These are phyloP conservation scores for Leptobrachium leishanense DNA, from an alignment of 2,113 vertebrate genomes.

Conservation along the genomic window DNA sequence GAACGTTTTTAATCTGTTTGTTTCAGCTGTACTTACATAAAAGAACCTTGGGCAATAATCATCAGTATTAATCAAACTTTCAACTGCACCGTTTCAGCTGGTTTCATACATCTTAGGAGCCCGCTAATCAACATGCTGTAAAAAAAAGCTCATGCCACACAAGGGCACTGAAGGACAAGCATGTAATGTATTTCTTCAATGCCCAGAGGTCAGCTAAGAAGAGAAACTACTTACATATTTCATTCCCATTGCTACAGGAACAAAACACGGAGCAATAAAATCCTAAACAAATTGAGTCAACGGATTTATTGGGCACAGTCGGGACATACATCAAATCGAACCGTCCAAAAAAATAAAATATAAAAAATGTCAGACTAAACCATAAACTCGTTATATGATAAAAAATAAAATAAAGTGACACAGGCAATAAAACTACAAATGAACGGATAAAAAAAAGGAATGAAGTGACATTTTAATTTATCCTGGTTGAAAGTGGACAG, in stretches of 20 bases:
- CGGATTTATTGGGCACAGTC: slow-evolving; percentile 7
- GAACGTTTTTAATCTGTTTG: background rate
- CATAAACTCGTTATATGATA: background rate
- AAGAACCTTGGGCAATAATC: background rate
- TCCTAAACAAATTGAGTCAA: background rate
- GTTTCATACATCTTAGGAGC: slow-evolving; percentile 6
- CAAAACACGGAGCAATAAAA: slow-evolving; percentile 10
- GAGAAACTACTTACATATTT: background rate
- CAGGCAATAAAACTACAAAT: slow-evolving; percentile 13
- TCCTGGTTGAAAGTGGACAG: too few species aligned
- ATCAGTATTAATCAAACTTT: slow-evolving; percentile 24
- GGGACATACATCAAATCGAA: background rate
- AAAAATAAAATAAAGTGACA: background rate
- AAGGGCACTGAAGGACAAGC: slow-evolving; percentile 36
- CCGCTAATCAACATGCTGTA: background rate
- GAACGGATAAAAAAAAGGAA: background rate
- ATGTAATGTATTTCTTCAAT: slow-evolving; percentile 6
- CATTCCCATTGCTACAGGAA: slow-evolving; percentile 13
- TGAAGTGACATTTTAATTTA: background rate
- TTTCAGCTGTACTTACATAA: slow-evolving; percentile 12
- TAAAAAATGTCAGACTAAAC: slow-evolving; percentile 16
- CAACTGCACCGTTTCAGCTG: slow-evolving; percentile 7
- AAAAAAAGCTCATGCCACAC: slow-evolving; percentile 4
- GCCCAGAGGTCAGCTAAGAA: slow-evolving; percentile 16
- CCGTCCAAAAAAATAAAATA: slow-evolving; percentile 22